These are phyloP conservation scores for Turritopsis rubra DNA, from an alignment of 30 jellyfish, hydroid and myxozoan species.

Conservation along the genomic window DNA sequence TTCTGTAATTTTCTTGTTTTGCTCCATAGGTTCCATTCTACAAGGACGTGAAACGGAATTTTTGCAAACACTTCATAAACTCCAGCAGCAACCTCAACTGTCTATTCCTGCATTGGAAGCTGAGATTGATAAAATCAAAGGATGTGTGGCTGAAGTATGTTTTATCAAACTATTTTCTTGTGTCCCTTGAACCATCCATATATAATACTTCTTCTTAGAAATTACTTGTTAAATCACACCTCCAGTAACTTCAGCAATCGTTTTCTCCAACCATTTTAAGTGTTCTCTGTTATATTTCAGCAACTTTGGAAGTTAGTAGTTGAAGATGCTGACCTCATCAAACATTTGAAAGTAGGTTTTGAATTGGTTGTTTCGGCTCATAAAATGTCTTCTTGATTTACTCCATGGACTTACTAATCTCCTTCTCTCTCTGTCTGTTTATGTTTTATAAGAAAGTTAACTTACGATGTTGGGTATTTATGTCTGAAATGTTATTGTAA, in stretches of 20 bases:
- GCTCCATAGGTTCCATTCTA: slow-evolving; percentile 55
- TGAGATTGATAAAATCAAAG: slow-evolving; percentile 77
- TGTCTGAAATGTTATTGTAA: no score
- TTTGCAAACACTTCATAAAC: slow-evolving; percentile 39
- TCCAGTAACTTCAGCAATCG: no score
- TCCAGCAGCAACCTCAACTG: slow-evolving; percentile 45
- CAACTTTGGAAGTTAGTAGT: slow-evolving; percentile 87
- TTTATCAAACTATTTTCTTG: background rate
- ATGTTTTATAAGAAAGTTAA: no score
- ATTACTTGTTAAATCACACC: no score
- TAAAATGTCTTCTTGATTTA: no score
- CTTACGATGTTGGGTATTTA: no score
- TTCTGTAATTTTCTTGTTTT: background rate
- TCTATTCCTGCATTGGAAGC: slow-evolving; percentile 54
- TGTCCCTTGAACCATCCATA: background rate
- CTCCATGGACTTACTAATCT: no score
- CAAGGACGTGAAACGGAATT: slow-evolving; percentile 87
- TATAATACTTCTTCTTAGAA: no score
- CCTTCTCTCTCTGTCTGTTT: no score
- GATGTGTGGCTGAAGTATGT: slow-evolving; percentile 87
- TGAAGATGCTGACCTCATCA: slow-evolving; percentile 73
- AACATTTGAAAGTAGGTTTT: slow-evolving; percentile 55
- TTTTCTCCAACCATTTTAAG: no score
- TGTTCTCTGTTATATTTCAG: slow-evolving; percentile 22
- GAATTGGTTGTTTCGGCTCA: background rate